Conservation (phyloP, 2,113 vertebrate species). For the Sinocyclocheilus anshuiensis region DNA sequence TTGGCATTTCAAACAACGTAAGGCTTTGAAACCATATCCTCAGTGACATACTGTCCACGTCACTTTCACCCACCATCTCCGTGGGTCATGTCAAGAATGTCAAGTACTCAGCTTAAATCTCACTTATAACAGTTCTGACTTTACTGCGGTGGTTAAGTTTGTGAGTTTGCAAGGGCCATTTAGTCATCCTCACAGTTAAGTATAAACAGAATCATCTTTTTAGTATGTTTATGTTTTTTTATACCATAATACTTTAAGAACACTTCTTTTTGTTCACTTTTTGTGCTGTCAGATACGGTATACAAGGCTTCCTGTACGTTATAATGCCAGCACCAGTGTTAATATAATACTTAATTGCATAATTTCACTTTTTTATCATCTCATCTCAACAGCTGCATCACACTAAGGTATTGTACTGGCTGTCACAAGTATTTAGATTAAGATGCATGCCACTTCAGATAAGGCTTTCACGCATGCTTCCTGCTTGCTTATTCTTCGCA, state of each 20-base stretch:
- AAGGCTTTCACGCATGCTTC: slow-evolving; percentile 65
- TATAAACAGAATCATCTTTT: background rate
- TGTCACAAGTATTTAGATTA: slow-evolving; percentile 29
- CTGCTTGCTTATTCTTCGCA: slow-evolving; percentile 68
- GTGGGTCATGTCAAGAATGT: slow-evolving; percentile 11
- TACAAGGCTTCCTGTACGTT: background rate
- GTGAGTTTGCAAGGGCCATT: background rate
- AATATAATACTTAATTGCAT: slow-evolving; percentile 6
- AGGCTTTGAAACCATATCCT: slow-evolving; percentile 26
- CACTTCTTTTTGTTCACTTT: background rate
- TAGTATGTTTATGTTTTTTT: background rate
- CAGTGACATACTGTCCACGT: slow-evolving; percentile 14
- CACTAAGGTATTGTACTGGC: slow-evolving; percentile 19
- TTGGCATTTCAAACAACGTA: slow-evolving; percentile 23
- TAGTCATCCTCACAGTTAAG: background rate
- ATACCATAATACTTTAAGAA: background rate
- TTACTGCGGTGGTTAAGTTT: background rate
- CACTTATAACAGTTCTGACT: background rate
- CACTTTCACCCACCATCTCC: slow-evolving; percentile 31
- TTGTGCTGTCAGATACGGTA: background rate
- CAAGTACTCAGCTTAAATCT: slow-evolving; percentile 22
- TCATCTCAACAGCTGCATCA: slow-evolving; percentile 4
- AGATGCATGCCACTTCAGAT: slow-evolving; percentile 62
- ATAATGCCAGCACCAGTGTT: background rate
- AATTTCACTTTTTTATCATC: slow-evolving; percentile 36